These are phyloP conservation scores for Cyaniris semiargus DNA, from an alignment of 2,888 invertebrate species.

Conservation along the genomic window DNA sequence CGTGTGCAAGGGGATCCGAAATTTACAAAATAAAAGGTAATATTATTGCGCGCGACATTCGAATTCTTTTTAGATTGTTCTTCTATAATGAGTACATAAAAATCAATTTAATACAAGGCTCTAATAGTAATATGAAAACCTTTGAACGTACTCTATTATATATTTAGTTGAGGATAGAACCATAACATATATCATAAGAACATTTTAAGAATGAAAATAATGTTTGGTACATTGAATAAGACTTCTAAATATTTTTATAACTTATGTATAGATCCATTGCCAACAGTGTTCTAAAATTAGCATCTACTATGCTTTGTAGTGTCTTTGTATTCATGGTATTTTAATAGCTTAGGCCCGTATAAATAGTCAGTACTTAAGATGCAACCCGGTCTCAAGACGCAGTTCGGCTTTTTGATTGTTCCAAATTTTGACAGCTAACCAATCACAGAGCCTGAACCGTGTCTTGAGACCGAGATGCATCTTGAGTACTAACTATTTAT, in stretches of 20 bases:
- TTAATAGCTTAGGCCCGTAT: background rate
- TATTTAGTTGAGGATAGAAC: background rate
- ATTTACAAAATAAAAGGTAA: background rate
- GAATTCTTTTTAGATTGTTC: background rate
- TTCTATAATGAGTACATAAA: no score
- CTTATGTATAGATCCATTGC: conserved; percentile 5
- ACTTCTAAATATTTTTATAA: background rate
- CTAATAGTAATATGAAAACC: background rate
- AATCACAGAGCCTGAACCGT: no score
- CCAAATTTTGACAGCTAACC: no score
- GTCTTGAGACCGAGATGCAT: no score
- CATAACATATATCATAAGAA: background rate
- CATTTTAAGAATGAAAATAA: background rate
- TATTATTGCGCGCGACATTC: conserved; percentile 8
- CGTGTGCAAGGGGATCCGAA: background rate
- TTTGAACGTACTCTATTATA: background rate
- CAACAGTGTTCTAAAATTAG: conserved; percentile 11
- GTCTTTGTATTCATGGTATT: background rate
- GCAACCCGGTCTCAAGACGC: no score
- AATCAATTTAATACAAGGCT: background rate
- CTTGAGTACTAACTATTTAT: no score
- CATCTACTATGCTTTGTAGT: background rate
- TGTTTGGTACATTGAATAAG: background rate
- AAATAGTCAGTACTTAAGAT: no score
- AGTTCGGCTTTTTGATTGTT: no score